Percentiles rank a stretch among this genome's conserved stretches.
These are phyloP conservation scores for Coturnix japonica DNA, from an alignment of 2,113 vertebrate species.

Conservation along the genomic window DNA sequence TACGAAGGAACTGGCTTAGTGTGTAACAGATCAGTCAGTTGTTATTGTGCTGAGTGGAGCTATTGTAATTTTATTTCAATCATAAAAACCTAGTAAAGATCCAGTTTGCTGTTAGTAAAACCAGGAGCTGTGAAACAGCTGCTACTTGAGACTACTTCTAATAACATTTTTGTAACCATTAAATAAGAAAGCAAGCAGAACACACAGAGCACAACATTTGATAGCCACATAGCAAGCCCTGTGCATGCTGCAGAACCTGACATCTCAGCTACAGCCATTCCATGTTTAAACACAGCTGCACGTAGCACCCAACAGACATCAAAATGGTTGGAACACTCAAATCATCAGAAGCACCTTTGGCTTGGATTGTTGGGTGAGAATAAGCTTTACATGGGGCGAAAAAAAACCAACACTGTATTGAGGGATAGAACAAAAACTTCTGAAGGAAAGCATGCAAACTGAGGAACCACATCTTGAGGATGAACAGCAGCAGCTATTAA, in stretches of 20 bases:
- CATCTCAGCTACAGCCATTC: background rate
- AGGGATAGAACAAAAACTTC: background rate
- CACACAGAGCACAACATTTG: background rate
- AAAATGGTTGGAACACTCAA: background rate
- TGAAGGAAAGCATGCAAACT: background rate
- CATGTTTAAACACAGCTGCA: background rate
- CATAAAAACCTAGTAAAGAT: background rate
- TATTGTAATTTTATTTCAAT: background rate
- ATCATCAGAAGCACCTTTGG: background rate
- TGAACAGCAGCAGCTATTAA: background rate
- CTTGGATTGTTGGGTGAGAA: background rate
- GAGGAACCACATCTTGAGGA: background rate
- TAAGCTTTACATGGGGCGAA: background rate
- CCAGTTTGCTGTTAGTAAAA: background rate
- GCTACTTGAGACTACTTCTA: background rate
- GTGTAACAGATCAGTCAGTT: background rate
- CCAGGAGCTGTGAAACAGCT: background rate
- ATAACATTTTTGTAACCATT: background rate
- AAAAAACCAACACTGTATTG: accelerated
- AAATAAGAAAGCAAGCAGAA: background rate
- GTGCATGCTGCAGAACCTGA: background rate
- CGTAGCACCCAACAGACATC: background rate
- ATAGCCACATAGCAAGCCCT: background rate
- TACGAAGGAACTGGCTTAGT: background rate
- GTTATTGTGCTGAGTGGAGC: background rate